Percentiles rank a stretch among this genome's conserved stretches.
Evolutionary conservation across 2,888 invertebrate genomes (phyloP).

Genomic region (Serrognathus titanus): DNA sequence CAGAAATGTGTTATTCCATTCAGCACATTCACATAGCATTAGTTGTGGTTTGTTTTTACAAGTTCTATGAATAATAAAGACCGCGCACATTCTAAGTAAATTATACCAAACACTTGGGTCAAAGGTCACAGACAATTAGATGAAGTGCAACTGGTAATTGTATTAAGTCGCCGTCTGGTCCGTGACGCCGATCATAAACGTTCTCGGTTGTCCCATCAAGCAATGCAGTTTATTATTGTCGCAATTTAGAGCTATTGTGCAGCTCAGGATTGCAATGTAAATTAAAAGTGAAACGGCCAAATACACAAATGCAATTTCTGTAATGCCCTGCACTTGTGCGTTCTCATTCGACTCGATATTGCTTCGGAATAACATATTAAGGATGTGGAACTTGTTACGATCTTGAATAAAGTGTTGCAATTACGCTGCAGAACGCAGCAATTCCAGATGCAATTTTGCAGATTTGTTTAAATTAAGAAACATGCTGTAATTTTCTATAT

Average conservation of each 20-base stretch:
- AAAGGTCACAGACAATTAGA: constrained; percentile 44
- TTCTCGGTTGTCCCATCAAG: constrained; percentile 34
- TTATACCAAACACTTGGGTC: constrained; percentile 36
- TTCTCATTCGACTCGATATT: not conserved
- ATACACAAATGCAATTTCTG: constrained; percentile 23
- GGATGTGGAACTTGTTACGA: too few species aligned
- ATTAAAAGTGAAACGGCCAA: constrained; percentile 29
- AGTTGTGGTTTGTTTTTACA: too few species aligned
- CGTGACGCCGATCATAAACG: constrained; percentile 36
- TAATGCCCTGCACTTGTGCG: constrained; percentile 18
- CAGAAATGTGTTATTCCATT: too few species aligned
- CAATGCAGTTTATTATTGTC: constrained; percentile 39
- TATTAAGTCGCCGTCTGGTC: constrained; percentile 45
- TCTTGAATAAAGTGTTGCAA: too few species aligned
- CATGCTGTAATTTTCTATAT: too few species aligned
- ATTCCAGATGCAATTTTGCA: too few species aligned
- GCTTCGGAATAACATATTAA: not conserved
- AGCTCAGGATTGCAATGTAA: constrained; percentile 30
- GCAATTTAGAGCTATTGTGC: constrained; percentile 40
- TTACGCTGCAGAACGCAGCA: too few species aligned
- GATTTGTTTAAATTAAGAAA: too few species aligned
- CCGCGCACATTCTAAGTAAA: constrained; percentile 16
- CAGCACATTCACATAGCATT: too few species aligned
- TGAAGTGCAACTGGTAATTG: constrained; percentile 44
- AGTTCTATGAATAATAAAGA: too few species aligned